Conservation (phyloP, 2,797 vertebrate genomes). For the Periophthalmus magnuspinnatus region DNA sequence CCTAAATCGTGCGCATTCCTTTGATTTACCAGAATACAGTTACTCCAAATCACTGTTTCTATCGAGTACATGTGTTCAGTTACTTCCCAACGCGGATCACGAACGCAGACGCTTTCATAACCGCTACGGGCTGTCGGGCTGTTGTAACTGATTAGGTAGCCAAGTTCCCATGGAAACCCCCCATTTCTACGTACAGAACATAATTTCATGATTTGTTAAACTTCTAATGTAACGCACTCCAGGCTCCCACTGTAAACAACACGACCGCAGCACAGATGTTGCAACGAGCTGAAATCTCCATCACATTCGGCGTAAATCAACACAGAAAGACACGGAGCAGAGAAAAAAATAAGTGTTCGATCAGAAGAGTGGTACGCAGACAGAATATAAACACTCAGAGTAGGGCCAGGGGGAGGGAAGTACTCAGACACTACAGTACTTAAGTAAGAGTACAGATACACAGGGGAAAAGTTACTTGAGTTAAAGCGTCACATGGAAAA, state of each 20-base stretch:
- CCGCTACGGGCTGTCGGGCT: no score
- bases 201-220: slow-evolving; percentile 3
- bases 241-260: slow-evolving; percentile 19
- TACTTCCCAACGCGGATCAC: neutral
- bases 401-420: neutral
- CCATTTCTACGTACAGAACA: slow-evolving; percentile 1
- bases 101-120: neutral
- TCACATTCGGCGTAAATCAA: slow-evolving; percentile 27
- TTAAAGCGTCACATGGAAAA: no score
- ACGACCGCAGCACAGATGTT: slow-evolving; percentile 33
- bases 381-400: slow-evolving; percentile 16
- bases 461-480: no score
- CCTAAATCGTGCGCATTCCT: no score
- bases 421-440: no score
- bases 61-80: no score
- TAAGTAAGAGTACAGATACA: no score
- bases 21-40: no score
- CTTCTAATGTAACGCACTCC: slow-evolving; percentile 9
- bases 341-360: slow-evolving; percentile 31
- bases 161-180: neutral
- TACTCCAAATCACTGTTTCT: no score
- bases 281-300: slow-evolving; percentile 42
- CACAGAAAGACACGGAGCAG: slow-evolving; percentile 10
- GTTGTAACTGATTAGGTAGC: neutral
- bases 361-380: slow-evolving; percentile 31